Base-by-base conservation (phyloP, 2,888 invertebrate genomes). In the Nymphalis urticae region DNA sequence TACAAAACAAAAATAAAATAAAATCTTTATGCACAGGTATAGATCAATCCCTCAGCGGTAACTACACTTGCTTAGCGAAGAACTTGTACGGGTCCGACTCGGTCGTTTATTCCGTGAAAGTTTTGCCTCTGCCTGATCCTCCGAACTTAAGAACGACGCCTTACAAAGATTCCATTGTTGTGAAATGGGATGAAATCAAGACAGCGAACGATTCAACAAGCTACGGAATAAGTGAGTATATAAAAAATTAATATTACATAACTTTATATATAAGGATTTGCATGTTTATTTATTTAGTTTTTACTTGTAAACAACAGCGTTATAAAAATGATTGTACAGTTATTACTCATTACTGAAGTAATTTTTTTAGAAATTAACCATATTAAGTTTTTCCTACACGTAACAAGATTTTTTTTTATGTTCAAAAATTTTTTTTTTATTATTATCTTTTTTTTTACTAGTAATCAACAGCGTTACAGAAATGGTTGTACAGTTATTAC, bases 31-130 rank as follows among this genome's bases (percentile, higher is more conserved):
- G 82, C 77, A 50, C 80, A 96, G 96, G 95, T 82, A 93, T 96
- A 61, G 96, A 96, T 79, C 94, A 95, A 77, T 95, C 95, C 13
- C 87, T 96, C 50, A 95, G 95, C 72, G 96, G 96, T 32, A 97
- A 97, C 90, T 97, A 96, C 87, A 95, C 96, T 0, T 97, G 97
- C 78, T 91, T 95, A 61, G 96, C 96, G 4, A 96, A 96, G 82
- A 98, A 98, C 87, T 93, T 96, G 8, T 96, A 96, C 81, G 97
- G 97, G 0, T 95, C 95, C 62, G 97, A 97, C 83, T 95, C 96
- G 63, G 96, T 97, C 61, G 94, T 95, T 10, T 97, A 97, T 82
- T 94, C 95, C 9, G 93, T 98, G 32, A 94, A 94, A 79, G 97
- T 97, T 0, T 93, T 97, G 79, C 95, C 96, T 70, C 92, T 96